Percentiles rank a stretch among this genome's conserved stretches.
These are phyloP conservation scores for Octonoba sinensis DNA, from an alignment of 2,888 invertebrate genomes.

Conservation along the genomic window DNA sequence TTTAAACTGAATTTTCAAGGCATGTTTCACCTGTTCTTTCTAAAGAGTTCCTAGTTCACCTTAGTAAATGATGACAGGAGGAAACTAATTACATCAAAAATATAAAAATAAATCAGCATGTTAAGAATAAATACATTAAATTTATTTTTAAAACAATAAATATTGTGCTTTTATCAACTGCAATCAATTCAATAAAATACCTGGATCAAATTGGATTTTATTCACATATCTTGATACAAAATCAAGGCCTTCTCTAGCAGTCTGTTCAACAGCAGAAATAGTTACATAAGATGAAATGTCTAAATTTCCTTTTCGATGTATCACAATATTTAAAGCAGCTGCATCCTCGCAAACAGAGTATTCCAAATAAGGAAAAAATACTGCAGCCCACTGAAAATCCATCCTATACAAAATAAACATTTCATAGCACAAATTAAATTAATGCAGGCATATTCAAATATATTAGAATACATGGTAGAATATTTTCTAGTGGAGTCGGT, in stretches of 20 bases:
- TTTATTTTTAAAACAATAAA: background rate
- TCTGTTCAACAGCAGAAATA: conserved; percentile 43
- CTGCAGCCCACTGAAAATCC: conserved; percentile 53
- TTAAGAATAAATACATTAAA: background rate
- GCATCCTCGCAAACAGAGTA: conserved; percentile 62
- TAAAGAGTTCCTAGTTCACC: no score
- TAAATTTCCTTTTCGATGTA: conserved; percentile 52
- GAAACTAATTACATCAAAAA: background rate
- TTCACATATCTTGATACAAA: conserved; percentile 48
- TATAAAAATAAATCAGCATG: background rate
- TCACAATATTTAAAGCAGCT: conserved; percentile 35
- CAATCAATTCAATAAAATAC: conserved; percentile 24
- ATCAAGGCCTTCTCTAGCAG: conserved; percentile 60
- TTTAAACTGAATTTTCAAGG: no score
- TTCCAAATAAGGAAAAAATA: conserved; percentile 54
- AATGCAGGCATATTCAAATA: no score
- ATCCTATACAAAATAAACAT: conserved; percentile 35
- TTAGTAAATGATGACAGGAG: no score
- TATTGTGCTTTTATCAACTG: background rate
- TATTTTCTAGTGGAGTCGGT: no score
- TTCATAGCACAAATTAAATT: no score
- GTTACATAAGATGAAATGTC: conserved; percentile 58
- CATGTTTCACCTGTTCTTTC: no score
- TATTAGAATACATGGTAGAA: no score
- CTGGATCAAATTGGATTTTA: conserved; percentile 61